Evolutionary conservation across 2,797 vertebrate species (phyloP).

Genomic region (Parauchenoglanis ngamensis): DNA sequence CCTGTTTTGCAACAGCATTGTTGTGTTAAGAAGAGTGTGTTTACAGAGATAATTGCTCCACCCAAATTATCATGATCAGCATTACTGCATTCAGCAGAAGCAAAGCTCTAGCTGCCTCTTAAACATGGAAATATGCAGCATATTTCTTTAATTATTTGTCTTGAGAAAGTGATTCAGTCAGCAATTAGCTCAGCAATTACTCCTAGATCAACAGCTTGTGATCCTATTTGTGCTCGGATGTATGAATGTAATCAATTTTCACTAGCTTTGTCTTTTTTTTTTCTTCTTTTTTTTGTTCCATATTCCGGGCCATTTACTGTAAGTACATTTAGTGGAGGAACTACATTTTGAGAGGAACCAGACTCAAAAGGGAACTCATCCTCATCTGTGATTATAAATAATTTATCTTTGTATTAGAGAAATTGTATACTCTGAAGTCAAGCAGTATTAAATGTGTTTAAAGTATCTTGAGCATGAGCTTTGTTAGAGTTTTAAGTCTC

Average conservation of each 20-base stretch:
- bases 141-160: slow-evolving; percentile 1
- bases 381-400: too few relatives aligned
- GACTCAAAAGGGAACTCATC: too few relatives aligned
- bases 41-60: not conserved
- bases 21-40: slow-evolving; percentile 11
- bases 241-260: not conserved
- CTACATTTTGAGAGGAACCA: not conserved
- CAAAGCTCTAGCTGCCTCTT: not conserved
- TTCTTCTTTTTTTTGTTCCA: too few relatives aligned
- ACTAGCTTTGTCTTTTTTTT: not conserved
- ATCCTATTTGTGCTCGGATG: not conserved
- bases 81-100: not conserved
- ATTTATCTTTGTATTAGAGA: too few relatives aligned
- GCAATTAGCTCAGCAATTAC: not conserved
- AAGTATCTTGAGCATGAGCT: too few relatives aligned
- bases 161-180: not conserved
- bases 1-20: not conserved
- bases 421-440: too few relatives aligned
- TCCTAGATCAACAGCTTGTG: not conserved
- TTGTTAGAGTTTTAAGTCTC: too few relatives aligned
- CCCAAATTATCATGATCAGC: not conserved
- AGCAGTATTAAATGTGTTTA: too few relatives aligned
- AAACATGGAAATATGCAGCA: not conserved
- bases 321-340: not conserved
- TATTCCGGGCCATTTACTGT: not conserved